Evolutionary conservation across 2,888 invertebrate species (phyloP), one percentile per base, ranked within the genome.

Genomic region (Clistopyga incitator): DNA sequence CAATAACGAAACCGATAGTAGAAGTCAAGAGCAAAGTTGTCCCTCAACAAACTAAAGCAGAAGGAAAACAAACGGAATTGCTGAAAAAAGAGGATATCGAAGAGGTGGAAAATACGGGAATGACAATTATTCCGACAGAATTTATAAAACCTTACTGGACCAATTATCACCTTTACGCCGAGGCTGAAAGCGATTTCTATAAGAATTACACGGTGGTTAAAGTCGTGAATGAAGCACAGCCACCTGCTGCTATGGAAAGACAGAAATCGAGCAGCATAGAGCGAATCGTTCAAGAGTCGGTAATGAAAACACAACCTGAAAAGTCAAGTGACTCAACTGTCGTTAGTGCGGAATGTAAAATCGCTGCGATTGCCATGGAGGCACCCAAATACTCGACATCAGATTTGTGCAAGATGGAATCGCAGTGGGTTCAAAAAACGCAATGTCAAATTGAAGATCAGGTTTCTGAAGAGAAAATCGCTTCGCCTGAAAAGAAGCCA

Each of bases 171-270:
- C 50, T 75, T 38, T 90, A 91, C 47, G 86, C 86, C 23, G 68
- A 87, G 10, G 92, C 92, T 18, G 93, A 93, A 78, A 86, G 72
- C 34, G 77, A 90, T 70, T 92, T 93, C 56, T 71, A 93, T 76
- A 82, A 81, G 23, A 85, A 85, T 47, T 92, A 89, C 74, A 92
- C 88, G 78, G 88, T 92, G 0, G 85, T 91, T 1, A 85, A 88
- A 84, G 64, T 89, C 2, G 45, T 89, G 4, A 78, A 91, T 79
- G 88, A 90, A 81, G 82, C 87, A n/a, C 85, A 85, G 34, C 64
- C 84, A 11, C 84, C 87, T n/a, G 38, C 75, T 70, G 59, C 86
- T 6, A 25, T 42, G 20, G 80, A 80, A 68, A 42, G 77, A 10
- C 81, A 52, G 29, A 87, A 83, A 77, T 76, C 88, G 0, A 78